Conservation (phyloP, 2,113 vertebrate genomes). For the Speoplatyrhinus poulsoni region DNA sequence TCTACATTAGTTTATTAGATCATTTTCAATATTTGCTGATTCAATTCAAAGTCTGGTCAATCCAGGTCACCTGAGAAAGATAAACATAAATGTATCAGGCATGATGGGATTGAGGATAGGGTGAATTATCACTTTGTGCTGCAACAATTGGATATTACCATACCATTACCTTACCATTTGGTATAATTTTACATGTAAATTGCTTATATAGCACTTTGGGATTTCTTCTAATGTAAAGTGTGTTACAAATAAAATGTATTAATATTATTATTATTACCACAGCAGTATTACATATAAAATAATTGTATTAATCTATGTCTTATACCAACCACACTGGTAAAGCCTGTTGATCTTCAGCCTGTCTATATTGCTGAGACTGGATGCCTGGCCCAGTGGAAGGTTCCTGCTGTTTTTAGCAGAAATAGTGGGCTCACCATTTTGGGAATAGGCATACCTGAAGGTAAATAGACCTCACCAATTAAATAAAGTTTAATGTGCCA, state of each 20-base stretch:
- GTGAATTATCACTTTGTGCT: not conserved
- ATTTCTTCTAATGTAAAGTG: too few species aligned
- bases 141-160: not conserved
- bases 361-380: slow-evolving; percentile 70
- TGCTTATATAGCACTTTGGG: too few species aligned
- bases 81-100: slow-evolving; percentile 21
- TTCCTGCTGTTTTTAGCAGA: slow-evolving; percentile 63
- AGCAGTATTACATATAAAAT: not conserved
- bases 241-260: too few species aligned
- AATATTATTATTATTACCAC: not conserved
- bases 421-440: slow-evolving; percentile 74
- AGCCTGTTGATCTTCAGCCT: slow-evolving; percentile 77
- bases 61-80: slow-evolving; percentile 44
- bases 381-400: slow-evolving; percentile 67
- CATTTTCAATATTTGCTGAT: slow-evolving; percentile 15
- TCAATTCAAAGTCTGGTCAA: slow-evolving; percentile 7
- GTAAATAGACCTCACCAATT: not conserved
- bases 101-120: not conserved
- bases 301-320: not conserved
- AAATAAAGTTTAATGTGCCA: not conserved
- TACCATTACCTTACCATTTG: too few species aligned
- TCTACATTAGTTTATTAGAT: slow-evolving; percentile 11
- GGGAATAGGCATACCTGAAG: slow-evolving; percentile 74
- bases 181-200: too few species aligned
- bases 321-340: slow-evolving; percentile 70